phyloP scores from a whole-genome alignment of 2,113 vertebrate genomes.

The Epinephelus cyanopodus region DNA sequence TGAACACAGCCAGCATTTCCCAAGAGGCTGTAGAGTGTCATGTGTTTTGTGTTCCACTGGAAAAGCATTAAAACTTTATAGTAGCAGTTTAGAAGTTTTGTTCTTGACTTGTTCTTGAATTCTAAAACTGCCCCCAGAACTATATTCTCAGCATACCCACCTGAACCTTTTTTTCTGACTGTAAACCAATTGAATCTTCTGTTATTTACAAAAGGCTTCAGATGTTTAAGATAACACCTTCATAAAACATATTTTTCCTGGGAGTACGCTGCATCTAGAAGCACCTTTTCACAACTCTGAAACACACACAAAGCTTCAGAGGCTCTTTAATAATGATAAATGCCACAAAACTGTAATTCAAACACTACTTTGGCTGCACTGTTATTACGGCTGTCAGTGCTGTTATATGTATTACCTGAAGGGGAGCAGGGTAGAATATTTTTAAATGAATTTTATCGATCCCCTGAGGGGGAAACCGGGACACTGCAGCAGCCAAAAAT shows the following conservation, averaged over 20 bases:
- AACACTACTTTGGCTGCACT: not conserved
- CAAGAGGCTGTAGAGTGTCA: not conserved
- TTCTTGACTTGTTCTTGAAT: too few species aligned
- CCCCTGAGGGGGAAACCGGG: not conserved
- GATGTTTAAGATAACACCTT: not conserved
- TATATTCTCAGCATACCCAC: too few species aligned
- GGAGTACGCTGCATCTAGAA: not conserved
- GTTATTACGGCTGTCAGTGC: conserved; percentile 1
- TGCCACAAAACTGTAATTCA: not conserved
- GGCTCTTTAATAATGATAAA: conserved; percentile 15
- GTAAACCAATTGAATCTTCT: not conserved
- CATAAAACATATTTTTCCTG: not conserved
- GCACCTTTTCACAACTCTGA: not conserved
- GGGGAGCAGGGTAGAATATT: not conserved
- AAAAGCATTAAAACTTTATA: not conserved
- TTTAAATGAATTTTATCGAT: conserved; percentile 26
- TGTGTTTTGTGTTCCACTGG: not conserved
- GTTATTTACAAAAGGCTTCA: not conserved
- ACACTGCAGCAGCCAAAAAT: not conserved
- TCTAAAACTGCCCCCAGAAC: too few species aligned
- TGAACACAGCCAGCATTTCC: not conserved
- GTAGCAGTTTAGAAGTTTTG: not conserved
- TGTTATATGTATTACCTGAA: conserved; percentile 3
- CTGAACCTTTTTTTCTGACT: too few species aligned
- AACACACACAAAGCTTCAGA: not conserved